phyloP scores from a whole-genome alignment of 37 sponge, comb jelly and placozoan species.

The Spongia lamella region DNA sequence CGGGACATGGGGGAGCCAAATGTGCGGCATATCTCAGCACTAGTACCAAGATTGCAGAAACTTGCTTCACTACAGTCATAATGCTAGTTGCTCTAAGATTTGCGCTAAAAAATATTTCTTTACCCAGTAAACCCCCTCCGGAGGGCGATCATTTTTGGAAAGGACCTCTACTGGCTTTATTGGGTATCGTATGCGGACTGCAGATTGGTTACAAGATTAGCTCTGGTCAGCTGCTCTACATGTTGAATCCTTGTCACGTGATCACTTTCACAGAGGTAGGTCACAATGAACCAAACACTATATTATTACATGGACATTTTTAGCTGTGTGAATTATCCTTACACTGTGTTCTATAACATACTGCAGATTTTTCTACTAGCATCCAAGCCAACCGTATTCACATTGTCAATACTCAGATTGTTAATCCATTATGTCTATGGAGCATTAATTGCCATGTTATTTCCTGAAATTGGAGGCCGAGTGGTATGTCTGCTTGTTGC shows the following conservation, averaged over 20 bases:
- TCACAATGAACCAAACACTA: too few relatives aligned
- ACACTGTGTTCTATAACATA: too few relatives aligned
- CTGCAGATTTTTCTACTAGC: conserved; percentile 36
- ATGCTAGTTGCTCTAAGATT: conserved; percentile 11
- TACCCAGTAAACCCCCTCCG: conserved; percentile 1
- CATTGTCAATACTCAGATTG: conserved; percentile 10
- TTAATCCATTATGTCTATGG: conserved; percentile 61
- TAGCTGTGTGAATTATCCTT: not conserved
- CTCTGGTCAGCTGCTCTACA: conserved; percentile 40
- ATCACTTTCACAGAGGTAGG: conserved; percentile 39
- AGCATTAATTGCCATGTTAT: conserved; percentile 53
- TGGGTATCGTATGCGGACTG: conserved; percentile 40
- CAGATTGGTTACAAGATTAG: conserved; percentile 51
- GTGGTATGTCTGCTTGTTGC: too few relatives aligned
- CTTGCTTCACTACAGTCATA: not conserved
- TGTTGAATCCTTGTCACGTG: conserved; percentile 64
- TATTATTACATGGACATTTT: too few relatives aligned
- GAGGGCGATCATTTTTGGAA: conserved; percentile 11
- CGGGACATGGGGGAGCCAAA: conserved; percentile 47
- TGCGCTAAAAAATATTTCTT: conserved; percentile 7
- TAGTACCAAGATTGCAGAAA: conserved; percentile 29
- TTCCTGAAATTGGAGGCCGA: conserved; percentile 6
- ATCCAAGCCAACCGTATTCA: conserved; percentile 15
- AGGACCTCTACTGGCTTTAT: conserved; percentile 16
- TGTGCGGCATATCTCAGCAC: conserved; percentile 28